Conservation (phyloP, 2,113 vertebrate species). For the Procavia capensis region DNA sequence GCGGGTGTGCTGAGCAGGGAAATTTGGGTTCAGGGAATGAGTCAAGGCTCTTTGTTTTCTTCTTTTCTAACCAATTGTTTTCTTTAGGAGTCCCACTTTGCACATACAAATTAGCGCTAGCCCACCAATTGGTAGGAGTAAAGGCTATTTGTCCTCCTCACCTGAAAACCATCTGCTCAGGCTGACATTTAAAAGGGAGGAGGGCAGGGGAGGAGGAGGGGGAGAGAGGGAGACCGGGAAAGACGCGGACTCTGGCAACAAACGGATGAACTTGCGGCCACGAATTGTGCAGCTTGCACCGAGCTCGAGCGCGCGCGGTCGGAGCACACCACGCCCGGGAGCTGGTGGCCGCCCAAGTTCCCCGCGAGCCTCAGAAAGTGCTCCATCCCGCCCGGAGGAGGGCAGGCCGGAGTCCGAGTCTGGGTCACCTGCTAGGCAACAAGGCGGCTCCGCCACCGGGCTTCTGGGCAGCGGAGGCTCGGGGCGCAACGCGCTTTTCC, state of each 20-base stretch:
- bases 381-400: background rate
- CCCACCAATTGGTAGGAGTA: constrained; percentile 26
- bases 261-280: constrained; percentile 30
- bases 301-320: background rate
- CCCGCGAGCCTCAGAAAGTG: background rate
- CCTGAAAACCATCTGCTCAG: constrained; percentile 71
- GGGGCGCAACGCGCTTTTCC: background rate
- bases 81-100: constrained; percentile 26
- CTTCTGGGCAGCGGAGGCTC: background rate
- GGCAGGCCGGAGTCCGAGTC: constrained; percentile 24
- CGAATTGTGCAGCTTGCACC: constrained; percentile 29
- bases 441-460: background rate
- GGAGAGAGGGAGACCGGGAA: background rate
- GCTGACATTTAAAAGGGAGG: constrained; percentile 64
- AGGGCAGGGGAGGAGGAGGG: background rate
- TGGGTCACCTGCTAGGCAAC: background rate
- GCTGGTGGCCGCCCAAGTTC: constrained; percentile 61
- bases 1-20: constrained; percentile 57
- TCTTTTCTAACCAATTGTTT: background rate
- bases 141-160: constrained; percentile 15
- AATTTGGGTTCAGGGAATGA: constrained; percentile 1
- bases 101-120: background rate
- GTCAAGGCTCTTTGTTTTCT: background rate
- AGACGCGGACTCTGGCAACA: constrained; percentile 40
- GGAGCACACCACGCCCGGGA: background rate